Evolutionary conservation across 2,113 vertebrate species (phyloP).

Genomic region (Drymodes brunneopygia): DNA sequence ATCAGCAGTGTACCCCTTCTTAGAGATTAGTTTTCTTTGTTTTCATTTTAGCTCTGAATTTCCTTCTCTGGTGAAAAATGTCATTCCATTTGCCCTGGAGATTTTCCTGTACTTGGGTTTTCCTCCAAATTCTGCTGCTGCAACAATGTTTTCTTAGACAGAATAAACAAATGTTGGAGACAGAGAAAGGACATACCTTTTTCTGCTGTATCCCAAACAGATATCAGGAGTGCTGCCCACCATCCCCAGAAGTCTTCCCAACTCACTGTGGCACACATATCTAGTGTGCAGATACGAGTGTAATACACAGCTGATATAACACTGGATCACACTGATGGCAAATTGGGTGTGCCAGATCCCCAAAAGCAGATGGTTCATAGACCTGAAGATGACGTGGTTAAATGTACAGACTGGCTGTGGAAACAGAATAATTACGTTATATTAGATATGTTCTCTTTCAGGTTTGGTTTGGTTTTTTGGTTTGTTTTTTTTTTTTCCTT

Average conservation of each 20-base stretch:
- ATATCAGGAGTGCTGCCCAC: neutral
- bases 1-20: neutral
- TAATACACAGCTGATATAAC: neutral
- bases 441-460: neutral
- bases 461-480: neutral
- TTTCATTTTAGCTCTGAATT: neutral
- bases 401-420: neutral
- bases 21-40: neutral
- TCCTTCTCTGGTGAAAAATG: neutral
- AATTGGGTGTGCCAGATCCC: neutral
- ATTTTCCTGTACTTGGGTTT: neutral
- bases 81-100: neutral
- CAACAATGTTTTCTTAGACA: neutral
- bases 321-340: neutral
- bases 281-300: neutral
- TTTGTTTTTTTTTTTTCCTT: neutral
- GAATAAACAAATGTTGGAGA: neutral
- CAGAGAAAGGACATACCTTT: neutral
- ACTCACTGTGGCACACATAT: neutral
- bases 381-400: neutral
- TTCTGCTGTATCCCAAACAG: neutral
- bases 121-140: neutral
- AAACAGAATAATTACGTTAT: neutral
- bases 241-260: neutral
- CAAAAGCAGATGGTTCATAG: neutral